phyloP scores from a whole-genome alignment of 2,797 vertebrate genomes.

The Cephalopachus bancanus region DNA sequence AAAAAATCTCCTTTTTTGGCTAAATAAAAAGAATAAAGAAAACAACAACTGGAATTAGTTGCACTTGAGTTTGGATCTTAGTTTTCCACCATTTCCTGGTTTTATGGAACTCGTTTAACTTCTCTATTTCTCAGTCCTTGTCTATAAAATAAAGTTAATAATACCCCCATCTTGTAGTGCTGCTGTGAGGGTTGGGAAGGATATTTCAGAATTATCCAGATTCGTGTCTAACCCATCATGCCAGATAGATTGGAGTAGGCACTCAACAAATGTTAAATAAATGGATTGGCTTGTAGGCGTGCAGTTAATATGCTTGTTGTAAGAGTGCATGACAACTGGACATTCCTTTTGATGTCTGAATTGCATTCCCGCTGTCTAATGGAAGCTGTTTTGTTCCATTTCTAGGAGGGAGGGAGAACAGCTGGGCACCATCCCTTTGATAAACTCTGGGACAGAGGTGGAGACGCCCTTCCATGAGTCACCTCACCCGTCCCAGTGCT shows the following conservation, averaged over 20 bases:
- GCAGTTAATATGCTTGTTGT: background rate
- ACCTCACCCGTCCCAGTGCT: constrained; percentile 1
- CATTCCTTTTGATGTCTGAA: constrained; percentile 63
- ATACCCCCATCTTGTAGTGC: background rate
- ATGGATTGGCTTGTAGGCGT: background rate
- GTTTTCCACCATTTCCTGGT: background rate
- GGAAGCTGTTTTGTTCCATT: constrained; percentile 40
- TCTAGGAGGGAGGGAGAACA: constrained; percentile 56
- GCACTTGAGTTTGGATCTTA: background rate
- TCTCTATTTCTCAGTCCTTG: background rate
- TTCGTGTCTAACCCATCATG: background rate
- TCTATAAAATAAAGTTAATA: background rate
- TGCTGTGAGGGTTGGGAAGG: background rate
- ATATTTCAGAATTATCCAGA: background rate
- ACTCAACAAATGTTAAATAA: constrained; percentile 10
- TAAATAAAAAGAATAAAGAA: constrained; percentile 37
- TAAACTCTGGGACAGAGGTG: constrained; percentile 56
- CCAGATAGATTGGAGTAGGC: background rate
- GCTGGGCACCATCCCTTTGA: constrained; percentile 64
- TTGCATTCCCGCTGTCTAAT: background rate
- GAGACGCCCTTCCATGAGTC: background rate
- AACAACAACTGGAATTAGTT: background rate
- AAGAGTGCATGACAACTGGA: constrained; percentile 2
- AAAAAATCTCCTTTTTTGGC: background rate
- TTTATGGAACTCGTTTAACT: constrained; percentile 2